phyloP scores from a whole-genome alignment of 2,797 vertebrate species.

The Danio albolineatus region DNA sequence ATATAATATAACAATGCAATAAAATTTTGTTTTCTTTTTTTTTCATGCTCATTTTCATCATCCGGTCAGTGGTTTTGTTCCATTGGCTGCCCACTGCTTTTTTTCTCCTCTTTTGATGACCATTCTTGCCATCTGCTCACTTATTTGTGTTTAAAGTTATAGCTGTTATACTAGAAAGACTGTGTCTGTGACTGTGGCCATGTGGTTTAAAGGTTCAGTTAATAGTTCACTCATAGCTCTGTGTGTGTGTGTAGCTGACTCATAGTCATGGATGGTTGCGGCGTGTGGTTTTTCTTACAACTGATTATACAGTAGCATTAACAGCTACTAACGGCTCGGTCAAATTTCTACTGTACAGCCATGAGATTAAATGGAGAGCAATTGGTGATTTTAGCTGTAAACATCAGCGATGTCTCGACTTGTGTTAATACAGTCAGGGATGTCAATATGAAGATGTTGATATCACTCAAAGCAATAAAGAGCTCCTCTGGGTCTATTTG shows the following conservation, averaged over 20 bases:
- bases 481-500: background rate
- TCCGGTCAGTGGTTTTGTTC: background rate
- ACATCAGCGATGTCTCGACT: background rate
- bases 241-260: constrained; percentile 24
- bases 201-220: constrained; percentile 47
- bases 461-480: constrained; percentile 5
- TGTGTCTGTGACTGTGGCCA: constrained; percentile 21
- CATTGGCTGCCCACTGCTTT: background rate
- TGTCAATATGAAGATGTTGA: background rate
- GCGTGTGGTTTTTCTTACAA: constrained; percentile 29
- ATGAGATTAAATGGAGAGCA: constrained; percentile 1
- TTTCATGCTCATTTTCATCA: background rate
- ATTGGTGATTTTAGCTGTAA: background rate
- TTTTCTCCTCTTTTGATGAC: background rate
- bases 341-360: background rate
- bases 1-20: too few species aligned
- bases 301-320: constrained; percentile 28
- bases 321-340: constrained; percentile 1
- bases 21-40: background rate
- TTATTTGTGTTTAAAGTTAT: constrained; percentile 23
- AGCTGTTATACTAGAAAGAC: constrained; percentile 1
- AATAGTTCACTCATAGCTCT: constrained; percentile 34
- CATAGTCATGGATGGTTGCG: constrained; percentile 37
- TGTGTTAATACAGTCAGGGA: background rate
- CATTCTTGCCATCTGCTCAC: background rate